Conservation (phyloP, 2,797 vertebrate genomes). For the Tolypeutes matacus region DNA sequence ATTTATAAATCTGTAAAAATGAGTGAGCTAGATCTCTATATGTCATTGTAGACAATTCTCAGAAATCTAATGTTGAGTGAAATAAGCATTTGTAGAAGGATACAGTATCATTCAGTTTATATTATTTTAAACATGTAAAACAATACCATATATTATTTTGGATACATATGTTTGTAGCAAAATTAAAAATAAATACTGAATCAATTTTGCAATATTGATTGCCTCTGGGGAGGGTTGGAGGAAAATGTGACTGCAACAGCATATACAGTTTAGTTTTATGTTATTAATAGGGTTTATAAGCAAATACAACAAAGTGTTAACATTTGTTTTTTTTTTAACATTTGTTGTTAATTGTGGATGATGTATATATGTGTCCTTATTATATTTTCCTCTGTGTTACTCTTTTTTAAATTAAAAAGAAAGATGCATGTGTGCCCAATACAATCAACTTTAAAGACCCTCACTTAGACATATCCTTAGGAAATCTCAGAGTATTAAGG, state of each 20-base stretch:
- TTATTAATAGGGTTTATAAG: conserved; percentile 21
- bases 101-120: conserved; percentile 16
- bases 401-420: conserved; percentile 15
- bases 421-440: neutral
- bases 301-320: neutral
- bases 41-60: neutral
- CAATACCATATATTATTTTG: conserved; percentile 42
- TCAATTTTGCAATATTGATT: conserved; percentile 41
- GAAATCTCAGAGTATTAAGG: conserved; percentile 33
- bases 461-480: neutral
- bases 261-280: conserved; percentile 23
- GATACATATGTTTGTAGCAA: conserved; percentile 29
- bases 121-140: conserved; percentile 51
- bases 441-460: neutral
- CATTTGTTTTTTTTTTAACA: neutral
- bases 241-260: conserved; percentile 13
- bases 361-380: neutral
- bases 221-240: neutral
- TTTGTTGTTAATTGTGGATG: conserved; percentile 19
- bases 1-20: conserved; percentile 67
- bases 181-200: conserved; percentile 41
- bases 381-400: neutral
- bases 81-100: conserved; percentile 54
- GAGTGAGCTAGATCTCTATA: neutral
- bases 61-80: neutral